Evolutionary conservation across 92 coral and sea anemone species (phyloP), one percentile per base, ranked within the genome.

Genomic region (Epizoanthus stellaris): DNA sequence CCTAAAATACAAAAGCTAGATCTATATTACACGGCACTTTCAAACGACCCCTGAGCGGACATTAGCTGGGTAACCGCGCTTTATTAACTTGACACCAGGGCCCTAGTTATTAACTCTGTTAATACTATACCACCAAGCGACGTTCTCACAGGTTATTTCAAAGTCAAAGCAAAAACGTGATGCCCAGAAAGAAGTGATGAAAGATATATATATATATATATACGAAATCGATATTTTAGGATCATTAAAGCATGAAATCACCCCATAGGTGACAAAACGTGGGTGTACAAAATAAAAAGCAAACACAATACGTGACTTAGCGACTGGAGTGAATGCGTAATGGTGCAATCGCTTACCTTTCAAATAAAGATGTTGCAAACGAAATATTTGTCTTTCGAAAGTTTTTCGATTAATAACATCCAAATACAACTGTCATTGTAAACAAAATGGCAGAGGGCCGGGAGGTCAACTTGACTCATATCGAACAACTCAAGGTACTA

Each of bases 171-270:
- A 69, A 69, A 69, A 69, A 69, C 74, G 74, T 69, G 74, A 38
- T 69, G 74, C 74, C 53, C 74, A 69, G 13, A 69, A 36, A 69
- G 74, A 36, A 69, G 74, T 69, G 74, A 69, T 69, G 74, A 69
- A 38, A 69, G 74, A 69, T 69, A 69, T 69, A 12, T 69, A 69
- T 69, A 17, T n/a, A n/a, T n/a, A n/a, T n/a, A n/a, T n/a, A n/a
- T n/a, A n/a, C 34, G 45, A 43, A 69, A 69, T 36, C 6, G 53
- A 69, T 49, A 69, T 69, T 69, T 69, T 69, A 13, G 17, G 36
- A 69, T 69, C 14, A 69, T 49, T 12, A 34, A 34, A 49, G 20
- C 49, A 39, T 69, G 53, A 40, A 69, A 7, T 69, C 74, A 69
- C 42, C 74, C 52, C 74, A 12, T 39, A 69, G 74, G 74, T 69